phyloP scores from a whole-genome alignment of 1,140 invertebrate species.

The Sarcophaga peregrina region DNA sequence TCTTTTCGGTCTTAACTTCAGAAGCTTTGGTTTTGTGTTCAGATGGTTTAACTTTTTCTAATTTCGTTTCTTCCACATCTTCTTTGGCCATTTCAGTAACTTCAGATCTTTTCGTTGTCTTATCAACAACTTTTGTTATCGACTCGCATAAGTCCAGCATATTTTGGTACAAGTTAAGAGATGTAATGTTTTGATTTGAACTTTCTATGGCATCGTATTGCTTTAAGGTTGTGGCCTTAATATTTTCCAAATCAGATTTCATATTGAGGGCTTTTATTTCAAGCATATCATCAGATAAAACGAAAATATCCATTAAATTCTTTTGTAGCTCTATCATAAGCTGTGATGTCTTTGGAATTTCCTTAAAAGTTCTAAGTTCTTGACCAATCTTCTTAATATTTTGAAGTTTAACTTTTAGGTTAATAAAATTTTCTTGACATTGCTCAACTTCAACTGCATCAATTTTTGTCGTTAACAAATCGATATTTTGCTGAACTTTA shows the following conservation, averaged over 20 bases:
- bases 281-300: conserved; percentile 27
- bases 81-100: conserved; percentile 44
- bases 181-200: not conserved
- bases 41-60: conserved; percentile 45
- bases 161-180: not conserved
- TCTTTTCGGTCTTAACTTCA: conserved; percentile 42
- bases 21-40: conserved; percentile 45
- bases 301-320: conserved; percentile 43
- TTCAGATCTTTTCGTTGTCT: conserved; percentile 33
- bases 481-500: not conserved
- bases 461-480: not conserved
- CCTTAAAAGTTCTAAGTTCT: not conserved
- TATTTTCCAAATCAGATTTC: not conserved
- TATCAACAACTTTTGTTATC: not conserved
- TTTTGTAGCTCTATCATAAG: conserved; percentile 38
- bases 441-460: not conserved
- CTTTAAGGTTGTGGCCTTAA: conserved; percentile 2
- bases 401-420: not conserved
- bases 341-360: conserved; percentile 35
- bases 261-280: not conserved
- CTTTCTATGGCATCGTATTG: conserved; percentile 43
- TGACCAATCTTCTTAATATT: not conserved
- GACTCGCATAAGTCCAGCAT: conserved; percentile 25
- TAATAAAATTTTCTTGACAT: not conserved
- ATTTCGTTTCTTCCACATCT: conserved; percentile 42